phyloP scores from a whole-genome alignment of 2,888 invertebrate genomes.

The Proisotoma minuta region DNA sequence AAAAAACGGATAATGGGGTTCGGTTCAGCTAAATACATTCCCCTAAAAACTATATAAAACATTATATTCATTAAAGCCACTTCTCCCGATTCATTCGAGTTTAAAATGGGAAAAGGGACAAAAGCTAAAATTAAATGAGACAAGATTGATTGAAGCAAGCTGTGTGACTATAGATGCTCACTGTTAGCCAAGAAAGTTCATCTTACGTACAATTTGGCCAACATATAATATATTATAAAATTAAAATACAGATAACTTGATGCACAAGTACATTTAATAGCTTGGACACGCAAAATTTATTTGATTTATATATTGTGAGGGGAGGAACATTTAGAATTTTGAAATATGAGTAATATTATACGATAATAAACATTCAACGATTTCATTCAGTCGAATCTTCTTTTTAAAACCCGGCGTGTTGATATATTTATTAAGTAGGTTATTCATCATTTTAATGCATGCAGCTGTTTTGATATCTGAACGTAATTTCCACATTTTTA shows the following conservation, averaged over 20 bases:
- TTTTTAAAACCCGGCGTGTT: no score
- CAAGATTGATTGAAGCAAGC: background rate
- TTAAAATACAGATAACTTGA: background rate
- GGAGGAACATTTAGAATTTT: no score
- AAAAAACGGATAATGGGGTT: no score
- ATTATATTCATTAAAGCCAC: background rate
- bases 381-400: no score
- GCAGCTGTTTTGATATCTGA: background rate
- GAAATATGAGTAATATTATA: no score
- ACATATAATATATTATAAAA: no score
- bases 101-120: background rate
- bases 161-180: background rate
- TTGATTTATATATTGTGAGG: background rate
- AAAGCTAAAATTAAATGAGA: slow-evolving; percentile 5
- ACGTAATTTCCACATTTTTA: background rate
- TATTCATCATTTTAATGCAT: background rate
- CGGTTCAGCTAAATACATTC: no score
- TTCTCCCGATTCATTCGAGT: background rate
- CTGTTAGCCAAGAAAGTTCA: background rate
- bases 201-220: background rate
- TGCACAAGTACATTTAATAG: background rate
- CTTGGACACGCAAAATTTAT: background rate
- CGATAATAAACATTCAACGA: no score
- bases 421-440: background rate
- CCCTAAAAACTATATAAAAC: background rate